A percentile compares a stretch with the other conserved stretches of the same genome.
phyloP scores from a whole-genome alignment of 1,140 invertebrate genomes.

The Whitmania pigra region DNA sequence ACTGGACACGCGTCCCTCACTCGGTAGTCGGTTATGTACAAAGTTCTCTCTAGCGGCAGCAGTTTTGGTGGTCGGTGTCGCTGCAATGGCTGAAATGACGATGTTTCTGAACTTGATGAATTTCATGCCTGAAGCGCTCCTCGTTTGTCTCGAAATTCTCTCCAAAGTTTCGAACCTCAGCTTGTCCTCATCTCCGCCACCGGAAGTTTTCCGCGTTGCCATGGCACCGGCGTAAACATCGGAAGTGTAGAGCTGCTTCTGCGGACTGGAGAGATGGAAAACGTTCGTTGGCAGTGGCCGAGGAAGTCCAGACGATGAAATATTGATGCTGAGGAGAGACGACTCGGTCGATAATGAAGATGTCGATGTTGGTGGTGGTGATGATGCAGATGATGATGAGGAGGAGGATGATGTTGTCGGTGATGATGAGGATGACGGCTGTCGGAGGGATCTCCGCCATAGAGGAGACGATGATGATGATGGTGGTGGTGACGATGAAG shows the following conservation, averaged over 20 bases:
- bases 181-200: not conserved
- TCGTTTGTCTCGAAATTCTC: not conserved
- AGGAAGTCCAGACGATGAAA: not conserved
- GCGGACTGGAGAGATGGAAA: not conserved
- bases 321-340: not conserved
- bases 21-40: too few relatives aligned
- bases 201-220: not conserved
- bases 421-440: not conserved
- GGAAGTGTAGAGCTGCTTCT: too few relatives aligned
- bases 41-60: not conserved
- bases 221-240: not conserved
- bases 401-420: not conserved
- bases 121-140: not conserved
- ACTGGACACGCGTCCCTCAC: too few relatives aligned
- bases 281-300: not conserved
- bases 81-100: not conserved
- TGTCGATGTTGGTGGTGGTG: not conserved
- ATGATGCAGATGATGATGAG: not conserved
- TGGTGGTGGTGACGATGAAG: not conserved
- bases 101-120: not conserved
- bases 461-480: slow-evolving; percentile 6
- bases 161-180: not conserved
- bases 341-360: not conserved
- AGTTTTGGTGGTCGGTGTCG: not conserved
- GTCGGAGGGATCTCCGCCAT: too few relatives aligned